Evolutionary conservation across 2,797 vertebrate genomes (phyloP).

Genomic region (Oceanodroma leucorhoa): DNA sequence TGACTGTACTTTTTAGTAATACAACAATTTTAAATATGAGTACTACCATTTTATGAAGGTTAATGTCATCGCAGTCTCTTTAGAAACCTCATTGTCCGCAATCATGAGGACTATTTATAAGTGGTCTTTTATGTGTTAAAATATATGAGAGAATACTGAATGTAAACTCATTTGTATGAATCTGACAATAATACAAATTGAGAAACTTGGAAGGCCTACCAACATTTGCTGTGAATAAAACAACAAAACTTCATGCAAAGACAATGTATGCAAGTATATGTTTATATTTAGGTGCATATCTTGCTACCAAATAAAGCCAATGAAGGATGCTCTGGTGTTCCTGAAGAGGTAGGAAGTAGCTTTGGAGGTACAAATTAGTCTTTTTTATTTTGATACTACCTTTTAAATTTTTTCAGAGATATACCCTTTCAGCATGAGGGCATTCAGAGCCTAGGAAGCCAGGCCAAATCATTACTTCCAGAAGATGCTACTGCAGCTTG

Average conservation of each 20-base stretch:
- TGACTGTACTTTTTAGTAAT: background rate
- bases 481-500: background rate
- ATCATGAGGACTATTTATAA: background rate
- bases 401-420: background rate
- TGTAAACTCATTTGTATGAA: background rate
- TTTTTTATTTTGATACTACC: background rate
- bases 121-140: background rate
- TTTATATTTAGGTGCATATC: background rate
- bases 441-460: background rate
- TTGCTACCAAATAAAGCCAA: background rate
- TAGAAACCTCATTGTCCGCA: background rate
- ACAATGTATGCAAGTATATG: background rate
- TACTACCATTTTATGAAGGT: background rate
- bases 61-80: background rate
- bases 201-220: background rate
- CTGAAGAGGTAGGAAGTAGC: background rate
- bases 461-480: background rate
- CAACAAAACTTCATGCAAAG: background rate
- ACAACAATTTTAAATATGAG: background rate
- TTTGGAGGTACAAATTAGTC: background rate
- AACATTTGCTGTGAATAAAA: background rate
- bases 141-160: background rate
- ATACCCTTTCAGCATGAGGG: rapidly evolving
- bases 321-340: background rate
- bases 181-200: background rate